Base-by-base conservation (phyloP, 2,797 vertebrate genomes). In the Todus mexicanus region DNA sequence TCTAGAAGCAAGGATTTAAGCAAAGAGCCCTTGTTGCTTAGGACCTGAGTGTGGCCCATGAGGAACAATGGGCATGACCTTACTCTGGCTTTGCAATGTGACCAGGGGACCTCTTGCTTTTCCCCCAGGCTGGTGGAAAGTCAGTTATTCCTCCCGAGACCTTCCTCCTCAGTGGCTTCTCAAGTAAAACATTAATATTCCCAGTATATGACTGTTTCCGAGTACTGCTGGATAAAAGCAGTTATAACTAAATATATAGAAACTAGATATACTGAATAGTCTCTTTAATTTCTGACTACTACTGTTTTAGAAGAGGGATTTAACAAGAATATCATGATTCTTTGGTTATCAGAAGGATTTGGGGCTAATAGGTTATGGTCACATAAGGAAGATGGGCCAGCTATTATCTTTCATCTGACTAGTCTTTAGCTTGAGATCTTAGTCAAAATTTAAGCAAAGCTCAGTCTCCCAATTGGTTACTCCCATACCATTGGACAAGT, bases 51-150 rank as follows among this genome's bases (percentile, higher is more conserved):
- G 3, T 64, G 43, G 25, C 35, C 54, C 33, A 42, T 12, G 22
- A 37, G 18, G 15, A 54, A 6, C 25, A 57, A 25, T 0, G 4
- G 22, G 47, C 38, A 51, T 0, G 1, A 38, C 37, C 40, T 63
- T 53, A 10, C 5, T 17, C 29, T 37, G n/a, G 25, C 11, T 78
- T 29, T 42, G 22, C 40, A 47, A 12, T 6, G 50, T 0, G 5
- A 19, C 7, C 33, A 14, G 31, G 23, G 18, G 33, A 83, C 53
- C 43, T 56, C 11, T 54, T 1, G 3, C 17, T 22, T 63, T 60
- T 22, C 25, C 21, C 2, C 13, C 2, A 14, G 25, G 21, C n/a
- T 63, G 29, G 27, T 51, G 27, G 33, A 33, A 11, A 63, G 4
- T 23, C 66, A 68, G 26, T 54, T 61, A 21, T 70, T 80, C 42